Evolutionary conservation across 1,140 invertebrate genomes (phyloP), one percentile per base, ranked within the genome.

Genomic region (Panulirus ornatus): DNA sequence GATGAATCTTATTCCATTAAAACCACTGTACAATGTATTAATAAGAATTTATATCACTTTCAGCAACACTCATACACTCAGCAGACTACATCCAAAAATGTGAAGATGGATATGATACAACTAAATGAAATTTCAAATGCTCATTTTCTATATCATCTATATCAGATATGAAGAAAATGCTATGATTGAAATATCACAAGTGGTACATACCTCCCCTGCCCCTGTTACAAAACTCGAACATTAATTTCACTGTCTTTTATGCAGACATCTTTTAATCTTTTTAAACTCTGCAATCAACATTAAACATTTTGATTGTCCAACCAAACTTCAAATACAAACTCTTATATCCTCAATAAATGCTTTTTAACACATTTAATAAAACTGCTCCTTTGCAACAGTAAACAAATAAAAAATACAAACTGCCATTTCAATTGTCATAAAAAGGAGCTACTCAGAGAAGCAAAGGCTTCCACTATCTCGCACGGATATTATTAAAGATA

Each of bases 401-500:
- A 89, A 73, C 44, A 81, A 89, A 81, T 71, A 82, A 81, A 47
- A 84, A 88, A 47, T 54, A 76, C 63, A 70, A 83, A 89, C 81
- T 73, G 81, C 81, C 63, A 73, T 89, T 89, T 89, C 79, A 89
- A 73, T 47, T 82, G 66, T 70, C 87, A 89, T 89, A 89, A 89
- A 88, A 89, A 89, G 87, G 87, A 89, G 87, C 87, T 89, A 89
- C 87, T 73, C 87, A 40, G 58, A 66, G 87, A 89, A 89, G 87
- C 87, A 34, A 14, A 58, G 44, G 70, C 87, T 89, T 89, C 87
- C 87, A 89, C 87, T 89, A 89, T 70, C 30, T 90, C 47, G 54
- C 88, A 90, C 88, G 51, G 82, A 90, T 84, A 90, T 84, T 84
- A 90, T 90, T 90, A 90, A 90, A 90, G 82, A 90, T 90, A 90